A percentile compares a stretch with the other conserved stretches of the same genome.
Evolutionary conservation across 1,140 invertebrate genomes (phyloP).

Genomic region (Eumaeus atala): DNA sequence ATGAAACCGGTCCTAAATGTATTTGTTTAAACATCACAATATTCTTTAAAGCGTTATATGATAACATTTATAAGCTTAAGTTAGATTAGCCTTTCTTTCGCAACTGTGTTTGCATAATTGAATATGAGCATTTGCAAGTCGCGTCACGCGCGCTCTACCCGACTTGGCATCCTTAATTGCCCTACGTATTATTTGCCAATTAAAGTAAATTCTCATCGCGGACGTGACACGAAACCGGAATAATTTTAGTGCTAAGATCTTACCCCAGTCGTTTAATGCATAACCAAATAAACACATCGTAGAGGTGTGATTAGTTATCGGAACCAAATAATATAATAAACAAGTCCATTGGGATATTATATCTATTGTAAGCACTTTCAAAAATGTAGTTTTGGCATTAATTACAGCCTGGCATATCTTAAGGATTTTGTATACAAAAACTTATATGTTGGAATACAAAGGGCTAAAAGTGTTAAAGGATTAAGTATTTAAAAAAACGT

Average conservation of each 20-base stretch:
- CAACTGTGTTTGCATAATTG: constrained; percentile 68
- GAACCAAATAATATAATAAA: no score
- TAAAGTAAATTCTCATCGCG: constrained; percentile 73
- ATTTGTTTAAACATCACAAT: constrained; percentile 27
- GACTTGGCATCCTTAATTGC: constrained; percentile 73
- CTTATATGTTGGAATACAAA: no score
- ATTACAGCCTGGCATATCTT: no score
- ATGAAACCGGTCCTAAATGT: no score
- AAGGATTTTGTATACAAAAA: no score
- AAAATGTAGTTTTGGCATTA: no score
- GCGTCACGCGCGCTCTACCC: constrained; percentile 66
- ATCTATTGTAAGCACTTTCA: no score
- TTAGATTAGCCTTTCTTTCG: constrained; percentile 49
- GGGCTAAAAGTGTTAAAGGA: no score
- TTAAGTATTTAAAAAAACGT: no score
- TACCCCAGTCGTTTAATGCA: constrained; percentile 40
- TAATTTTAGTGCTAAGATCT: constrained; percentile 50
- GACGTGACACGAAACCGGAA: constrained; percentile 68
- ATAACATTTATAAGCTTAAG: constrained; percentile 2
- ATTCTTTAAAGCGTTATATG: constrained; percentile 12
- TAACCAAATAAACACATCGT: constrained; percentile 15
- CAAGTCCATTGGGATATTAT: no score
- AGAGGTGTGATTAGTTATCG: background rate
- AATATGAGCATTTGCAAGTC: constrained; percentile 65
- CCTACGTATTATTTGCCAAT: constrained; percentile 75